Conservation (phyloP, 2,797 vertebrate genomes). For the Somateria mollissima region DNA sequence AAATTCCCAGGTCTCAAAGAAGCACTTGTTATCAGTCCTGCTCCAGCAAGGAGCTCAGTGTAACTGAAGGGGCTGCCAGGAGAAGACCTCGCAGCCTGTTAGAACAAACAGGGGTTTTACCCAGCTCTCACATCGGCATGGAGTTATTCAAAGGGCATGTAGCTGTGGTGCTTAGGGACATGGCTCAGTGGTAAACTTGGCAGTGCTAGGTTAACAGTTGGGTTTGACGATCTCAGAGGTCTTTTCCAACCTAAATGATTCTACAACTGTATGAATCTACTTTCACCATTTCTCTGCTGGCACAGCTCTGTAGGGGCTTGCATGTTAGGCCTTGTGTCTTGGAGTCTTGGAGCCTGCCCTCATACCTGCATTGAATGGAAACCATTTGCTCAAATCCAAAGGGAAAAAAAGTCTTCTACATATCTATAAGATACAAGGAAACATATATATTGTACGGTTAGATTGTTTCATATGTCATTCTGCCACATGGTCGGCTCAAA, state of each 20-base stretch:
- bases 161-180: no score
- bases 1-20: not conserved
- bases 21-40: not conserved
- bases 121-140: not conserved
- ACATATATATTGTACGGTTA: not conserved
- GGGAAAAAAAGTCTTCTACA: not conserved
- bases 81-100: not conserved
- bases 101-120: not conserved
- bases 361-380: not conserved
- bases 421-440: not conserved
- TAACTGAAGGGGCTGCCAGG: not conserved
- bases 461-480: not conserved
- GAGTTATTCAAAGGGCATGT: no score
- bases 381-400: not conserved
- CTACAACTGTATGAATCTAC: not conserved
- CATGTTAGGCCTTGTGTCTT: not conserved
- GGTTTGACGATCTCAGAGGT: no score
- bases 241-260: no score
- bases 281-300: not conserved
- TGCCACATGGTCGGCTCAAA: not conserved
- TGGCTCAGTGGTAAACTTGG: no score
- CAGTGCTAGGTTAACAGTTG: no score
- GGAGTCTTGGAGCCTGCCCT: not conserved
- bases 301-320: not conserved
- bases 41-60: not conserved